Conservation (phyloP, 2,888 invertebrate species). For the Heteromurus nitidus region DNA sequence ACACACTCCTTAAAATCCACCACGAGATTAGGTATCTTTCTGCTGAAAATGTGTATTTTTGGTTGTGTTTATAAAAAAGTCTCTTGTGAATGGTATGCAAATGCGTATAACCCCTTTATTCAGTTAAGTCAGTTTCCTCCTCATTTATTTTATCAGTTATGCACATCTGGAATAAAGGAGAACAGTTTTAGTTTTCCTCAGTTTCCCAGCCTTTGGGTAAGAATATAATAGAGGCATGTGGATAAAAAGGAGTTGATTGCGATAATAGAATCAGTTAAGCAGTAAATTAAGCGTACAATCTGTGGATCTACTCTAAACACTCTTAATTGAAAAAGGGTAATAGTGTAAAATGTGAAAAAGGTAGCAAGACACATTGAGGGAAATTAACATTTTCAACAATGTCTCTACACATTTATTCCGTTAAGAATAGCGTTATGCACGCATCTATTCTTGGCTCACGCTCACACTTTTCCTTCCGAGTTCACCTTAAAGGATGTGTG, state of each 20-base stretch:
- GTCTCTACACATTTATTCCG: neutral
- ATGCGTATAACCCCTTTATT: neutral
- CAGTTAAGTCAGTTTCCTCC: neutral
- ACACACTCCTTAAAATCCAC: no score
- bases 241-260: neutral
- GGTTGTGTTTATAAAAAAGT: neutral
- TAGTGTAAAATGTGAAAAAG: neutral
- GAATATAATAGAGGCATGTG: neutral
- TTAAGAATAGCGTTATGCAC: no score
- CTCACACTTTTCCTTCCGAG: neutral
- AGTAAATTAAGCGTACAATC: slow-evolving; percentile 14
- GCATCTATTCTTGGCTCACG: neutral
- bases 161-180: neutral
- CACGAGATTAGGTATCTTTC: no score
- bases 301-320: neutral
- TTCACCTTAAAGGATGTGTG: neutral
- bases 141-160: neutral
- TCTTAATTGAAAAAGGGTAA: neutral
- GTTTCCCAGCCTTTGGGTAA: neutral
- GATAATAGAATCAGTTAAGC: slow-evolving; percentile 11
- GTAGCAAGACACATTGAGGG: no score
- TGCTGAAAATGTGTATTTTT: no score
- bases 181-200: neutral
- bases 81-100: neutral
- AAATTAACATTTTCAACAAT: neutral